Conservation (phyloP, 1,140 invertebrate genomes). For the Pararge aegeria region DNA sequence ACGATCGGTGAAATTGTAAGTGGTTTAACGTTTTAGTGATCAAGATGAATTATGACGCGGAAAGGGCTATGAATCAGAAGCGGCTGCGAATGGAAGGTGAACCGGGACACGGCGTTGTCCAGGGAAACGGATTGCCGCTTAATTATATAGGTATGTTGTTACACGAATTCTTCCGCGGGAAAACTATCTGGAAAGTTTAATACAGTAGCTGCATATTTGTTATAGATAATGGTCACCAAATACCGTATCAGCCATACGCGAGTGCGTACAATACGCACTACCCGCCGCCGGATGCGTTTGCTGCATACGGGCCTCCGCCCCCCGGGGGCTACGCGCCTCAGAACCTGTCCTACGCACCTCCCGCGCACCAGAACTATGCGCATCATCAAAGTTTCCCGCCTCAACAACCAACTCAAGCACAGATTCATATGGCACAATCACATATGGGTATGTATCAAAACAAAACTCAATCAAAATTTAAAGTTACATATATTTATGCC, state of each 20-base stretch:
- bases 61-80: slow-evolving; percentile 78
- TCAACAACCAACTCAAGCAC: slow-evolving; percentile 69
- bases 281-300: slow-evolving; percentile 72
- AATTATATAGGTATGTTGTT: slow-evolving; percentile 72
- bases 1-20: slow-evolving; percentile 39
- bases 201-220: slow-evolving; percentile 27
- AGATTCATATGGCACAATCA: slow-evolving; percentile 71
- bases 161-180: slow-evolving; percentile 34
- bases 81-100: slow-evolving; percentile 77
- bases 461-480: background rate
- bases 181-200: slow-evolving; percentile 13
- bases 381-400: slow-evolving; percentile 69
- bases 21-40: slow-evolving; percentile 68
- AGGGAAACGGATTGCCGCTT: slow-evolving; percentile 77
- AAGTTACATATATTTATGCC: background rate
- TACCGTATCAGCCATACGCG: slow-evolving; percentile 77
- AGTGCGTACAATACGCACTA: slow-evolving; percentile 78
- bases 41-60: slow-evolving; percentile 80
- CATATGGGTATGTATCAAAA: slow-evolving; percentile 53
- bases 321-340: slow-evolving; percentile 74
- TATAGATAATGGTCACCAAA: slow-evolving; percentile 79
- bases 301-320: slow-evolving; percentile 71
- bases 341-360: slow-evolving; percentile 72
- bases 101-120: slow-evolving; percentile 75
- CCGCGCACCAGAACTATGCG: slow-evolving; percentile 76